Evolutionary conservation across 2,888 invertebrate genomes (phyloP), one percentile per base, ranked within the genome.

Genomic region (Heliconius aoede): DNA sequence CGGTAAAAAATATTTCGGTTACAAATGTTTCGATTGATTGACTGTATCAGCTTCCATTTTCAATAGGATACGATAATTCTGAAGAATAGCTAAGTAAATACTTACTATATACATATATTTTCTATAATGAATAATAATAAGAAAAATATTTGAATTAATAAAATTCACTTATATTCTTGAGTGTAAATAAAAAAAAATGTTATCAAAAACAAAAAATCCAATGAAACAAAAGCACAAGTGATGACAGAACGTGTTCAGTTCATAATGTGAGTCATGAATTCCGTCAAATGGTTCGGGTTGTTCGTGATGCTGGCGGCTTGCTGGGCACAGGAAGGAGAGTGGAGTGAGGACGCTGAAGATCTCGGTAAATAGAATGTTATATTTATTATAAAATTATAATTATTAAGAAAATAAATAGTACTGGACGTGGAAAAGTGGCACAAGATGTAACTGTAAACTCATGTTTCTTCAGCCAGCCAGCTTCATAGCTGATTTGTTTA

Each of bases 341-440:
- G 94, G 94, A 94, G 93, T 69, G 94, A 94, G 80, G 94, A 94
- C 79, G 94, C 94, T 18, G 94, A 94, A 81, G 94, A 94, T 73
- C 84, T 94, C 72, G 94, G 94, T 94, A 83, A 89, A 91, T 60
- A 36, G n/a, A 5, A 8, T 18, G 18, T 46, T 26, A 3, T 21
- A 7, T 36, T 51, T 51, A 40, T 13, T 40, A 40, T 8, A 32
- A 8, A 8, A 30, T 30, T 30, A 30, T 32, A 1, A 32, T 7
- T 7, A 11, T 36, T 36, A 36, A 36, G n/a, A n/a, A n/a, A n/a
- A n/a, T n/a, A n/a, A n/a, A n/a, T n/a, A n/a, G n/a, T n/a, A n/a
- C n/a, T n/a, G n/a, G n/a, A n/a, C n/a, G n/a, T n/a, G n/a, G n/a
- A n/a, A n/a, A n/a, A n/a, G n/a, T n/a, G 36, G 36, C 36, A 32